Conservation (phyloP, 1,140 invertebrate genomes). For the Bombyx mori region DNA sequence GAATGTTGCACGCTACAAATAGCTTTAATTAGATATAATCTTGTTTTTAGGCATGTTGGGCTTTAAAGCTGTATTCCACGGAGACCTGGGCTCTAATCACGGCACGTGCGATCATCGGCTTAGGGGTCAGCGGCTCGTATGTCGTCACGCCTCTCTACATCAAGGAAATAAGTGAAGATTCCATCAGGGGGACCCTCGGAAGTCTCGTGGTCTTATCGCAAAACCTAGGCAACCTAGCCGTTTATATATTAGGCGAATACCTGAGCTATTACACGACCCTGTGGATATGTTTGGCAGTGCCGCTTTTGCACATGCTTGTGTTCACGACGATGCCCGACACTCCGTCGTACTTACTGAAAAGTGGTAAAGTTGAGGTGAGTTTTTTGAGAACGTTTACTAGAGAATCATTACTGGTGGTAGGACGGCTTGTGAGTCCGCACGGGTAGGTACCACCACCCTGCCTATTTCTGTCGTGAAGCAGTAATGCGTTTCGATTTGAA, state of each 20-base stretch:
- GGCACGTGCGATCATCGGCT: constrained; percentile 41
- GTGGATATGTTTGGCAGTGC: constrained; percentile 50
- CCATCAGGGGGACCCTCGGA: constrained; percentile 46
- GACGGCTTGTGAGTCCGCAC: too few species aligned
- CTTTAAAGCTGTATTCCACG: constrained; percentile 51
- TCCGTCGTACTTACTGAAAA: constrained; percentile 50
- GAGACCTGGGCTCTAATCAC: constrained; percentile 53
- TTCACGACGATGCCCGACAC: constrained; percentile 55
- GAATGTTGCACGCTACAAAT: background rate
- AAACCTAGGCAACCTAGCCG: constrained; percentile 51
- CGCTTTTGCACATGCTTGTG: constrained; percentile 43
- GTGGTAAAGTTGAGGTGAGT: constrained; percentile 51
- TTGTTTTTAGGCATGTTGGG: constrained; percentile 39
- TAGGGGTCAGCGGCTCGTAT: constrained; percentile 47
- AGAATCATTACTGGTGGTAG: background rate
- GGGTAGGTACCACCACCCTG: too few species aligned
- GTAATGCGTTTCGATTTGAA: too few species aligned
- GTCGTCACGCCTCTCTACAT: constrained; percentile 57
- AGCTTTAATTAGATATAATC: background rate
- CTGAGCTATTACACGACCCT: constrained; percentile 44
- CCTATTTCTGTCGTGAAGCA: too few species aligned
- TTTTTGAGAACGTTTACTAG: constrained; percentile 18
- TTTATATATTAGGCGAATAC: constrained; percentile 50
- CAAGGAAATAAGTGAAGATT: constrained; percentile 58
- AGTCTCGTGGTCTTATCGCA: constrained; percentile 51